Percentiles rank a stretch among this genome's conserved stretches.
These are phyloP conservation scores for Xylocampa areola DNA, from an alignment of 2,888 invertebrate species.

Conservation along the genomic window DNA sequence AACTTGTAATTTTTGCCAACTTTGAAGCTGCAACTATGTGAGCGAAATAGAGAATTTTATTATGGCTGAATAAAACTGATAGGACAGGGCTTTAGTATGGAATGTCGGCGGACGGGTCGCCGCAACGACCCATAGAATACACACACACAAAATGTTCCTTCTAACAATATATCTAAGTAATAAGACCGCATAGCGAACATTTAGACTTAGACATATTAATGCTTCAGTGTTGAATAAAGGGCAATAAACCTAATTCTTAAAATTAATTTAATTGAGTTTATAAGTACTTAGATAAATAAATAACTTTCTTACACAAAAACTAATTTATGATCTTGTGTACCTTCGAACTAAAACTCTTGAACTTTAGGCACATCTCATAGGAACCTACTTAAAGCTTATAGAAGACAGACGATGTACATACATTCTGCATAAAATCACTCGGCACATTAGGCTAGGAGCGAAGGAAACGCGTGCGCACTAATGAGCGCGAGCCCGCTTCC, in stretches of 20 bases:
- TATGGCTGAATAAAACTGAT: conserved; percentile 32
- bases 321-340: too few relatives aligned
- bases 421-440: conserved; percentile 26
- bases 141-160: conserved; percentile 27
- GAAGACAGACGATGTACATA: conserved; percentile 16
- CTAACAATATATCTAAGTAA: conserved; percentile 31
- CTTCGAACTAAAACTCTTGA: too few relatives aligned
- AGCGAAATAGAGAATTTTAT: conserved; percentile 50
- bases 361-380: too few relatives aligned
- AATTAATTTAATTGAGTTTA: too few relatives aligned
- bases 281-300: too few relatives aligned
- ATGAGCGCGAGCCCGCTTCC: conserved; percentile 30
- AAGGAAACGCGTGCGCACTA: conserved; percentile 30
- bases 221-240: too few relatives aligned
- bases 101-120: conserved; percentile 48
- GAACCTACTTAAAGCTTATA: not conserved
- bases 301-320: too few relatives aligned
- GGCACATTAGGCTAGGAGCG: conserved; percentile 22
- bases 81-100: conserved; percentile 40
- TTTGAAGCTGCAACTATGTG: conserved; percentile 16
- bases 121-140: conserved; percentile 22
- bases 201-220: conserved; percentile 7
- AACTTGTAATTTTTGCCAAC: too few relatives aligned
- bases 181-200: conserved; percentile 3
- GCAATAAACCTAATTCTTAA: too few relatives aligned